Base-by-base conservation (phyloP, 1,140 invertebrate genomes). In the Drosophila baimaii region DNA sequence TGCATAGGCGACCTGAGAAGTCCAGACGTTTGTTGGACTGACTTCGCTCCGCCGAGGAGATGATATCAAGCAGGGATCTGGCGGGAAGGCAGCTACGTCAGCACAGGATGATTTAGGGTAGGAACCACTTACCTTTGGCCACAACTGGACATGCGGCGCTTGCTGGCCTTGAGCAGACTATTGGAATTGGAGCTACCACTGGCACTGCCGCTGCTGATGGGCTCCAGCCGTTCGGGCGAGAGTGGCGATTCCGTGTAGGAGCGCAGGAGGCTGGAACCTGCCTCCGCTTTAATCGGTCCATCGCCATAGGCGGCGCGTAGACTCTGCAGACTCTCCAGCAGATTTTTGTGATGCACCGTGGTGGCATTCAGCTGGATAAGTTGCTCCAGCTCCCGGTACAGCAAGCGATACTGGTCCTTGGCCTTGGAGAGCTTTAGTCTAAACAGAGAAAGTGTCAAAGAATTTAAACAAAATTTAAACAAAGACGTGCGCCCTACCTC, bases 381-480 rank as follows among this genome's bases (percentile, higher is more conserved):
- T 12, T 94, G 95, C 92, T 99, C 98, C 29, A 99, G 91, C 90
- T 99, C 98, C 41, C 94, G 94, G 96, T 98, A 99, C 86, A 99
- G 94, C 46, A 96, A 93, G 58, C 96, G 94, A 92, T 98, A 99
- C 80, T 98, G 97, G 81, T 99, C 98, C 43, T 95, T 95, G 31
- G 93, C 93, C 19, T 94, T 94, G 82, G 62, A 58, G 3, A n/a
- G 35, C 94, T 95, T 7, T 43, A 72, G 44, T 63, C 62, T 77
- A n/a, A n/a, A 13, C 21, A 27, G 7, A 19, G 13, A 2, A 51
- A 39, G 21, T 9, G n/a, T 52, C 2, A 43, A 17, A 2, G 9
- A 23, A 47, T 15, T 27, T 12, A 4, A 27, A 7, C 8, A 0
- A 52, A 5, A 0, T 7, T 12, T 7, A 29, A 29, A 33, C 9